Conservation (phyloP, 2,888 invertebrate genomes). For the Balanococcus diminutus region DNA sequence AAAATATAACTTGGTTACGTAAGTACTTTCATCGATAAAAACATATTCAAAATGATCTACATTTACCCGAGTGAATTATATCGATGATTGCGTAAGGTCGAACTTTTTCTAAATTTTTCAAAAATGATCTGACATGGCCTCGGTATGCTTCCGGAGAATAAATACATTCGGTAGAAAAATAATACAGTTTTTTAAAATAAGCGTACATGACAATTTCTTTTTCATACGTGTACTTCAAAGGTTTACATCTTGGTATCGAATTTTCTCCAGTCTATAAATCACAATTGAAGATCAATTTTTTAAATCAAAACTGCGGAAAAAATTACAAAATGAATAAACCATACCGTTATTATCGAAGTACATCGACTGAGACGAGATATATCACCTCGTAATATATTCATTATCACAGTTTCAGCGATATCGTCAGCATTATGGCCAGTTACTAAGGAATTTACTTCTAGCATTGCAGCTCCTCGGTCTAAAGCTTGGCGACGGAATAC, state of each 20-base stretch:
- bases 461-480: slow-evolving; percentile 88
- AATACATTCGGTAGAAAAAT: slow-evolving; percentile 98
- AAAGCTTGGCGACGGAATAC: slow-evolving; percentile 95
- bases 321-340: slow-evolving; percentile 57
- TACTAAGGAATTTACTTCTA: slow-evolving; percentile 90
- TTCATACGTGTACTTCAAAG: slow-evolving; percentile 96
- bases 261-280: slow-evolving; percentile 74
- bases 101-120: slow-evolving; percentile 95
- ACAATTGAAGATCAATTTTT: slow-evolving; percentile 57
- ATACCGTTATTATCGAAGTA: slow-evolving; percentile 86
- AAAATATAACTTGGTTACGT: neutral
- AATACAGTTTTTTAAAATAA: slow-evolving; percentile 91
- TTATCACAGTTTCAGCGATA: slow-evolving; percentile 96
- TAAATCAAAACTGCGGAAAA: slow-evolving; percentile 53
- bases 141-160: slow-evolving; percentile 98
- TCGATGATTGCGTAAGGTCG: slow-evolving; percentile 91
- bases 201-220: slow-evolving; percentile 99
- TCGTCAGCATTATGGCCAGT: slow-evolving; percentile 98
- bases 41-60: too few relatives aligned
- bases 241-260: slow-evolving; percentile 89
- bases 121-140: slow-evolving; percentile 84
- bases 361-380: slow-evolving; percentile 91
- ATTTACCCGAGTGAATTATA: slow-evolving; percentile 83
- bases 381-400: slow-evolving; percentile 97
- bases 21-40: too few relatives aligned